Evolutionary conservation across 1,140 invertebrate genomes (phyloP).

Genomic region (Forficula auricularia): DNA sequence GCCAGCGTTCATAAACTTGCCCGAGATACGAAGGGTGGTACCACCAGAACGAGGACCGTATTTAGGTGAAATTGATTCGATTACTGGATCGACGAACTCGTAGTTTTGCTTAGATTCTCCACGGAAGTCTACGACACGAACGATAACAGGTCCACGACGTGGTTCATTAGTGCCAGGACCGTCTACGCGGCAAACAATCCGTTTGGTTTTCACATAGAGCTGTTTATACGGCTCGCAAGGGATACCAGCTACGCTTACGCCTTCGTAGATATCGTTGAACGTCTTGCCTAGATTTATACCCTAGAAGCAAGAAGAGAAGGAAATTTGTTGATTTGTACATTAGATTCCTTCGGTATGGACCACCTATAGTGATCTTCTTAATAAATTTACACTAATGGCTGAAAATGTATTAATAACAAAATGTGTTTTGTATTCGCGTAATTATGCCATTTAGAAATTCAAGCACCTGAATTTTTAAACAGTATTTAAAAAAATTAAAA

Average conservation of each 20-base stretch:
- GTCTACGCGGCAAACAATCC: constrained; percentile 79
- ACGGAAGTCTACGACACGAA: constrained; percentile 74
- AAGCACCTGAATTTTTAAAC: no score
- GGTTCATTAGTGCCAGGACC: constrained; percentile 60
- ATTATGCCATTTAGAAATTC: no score
- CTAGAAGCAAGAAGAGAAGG: constrained; percentile 19
- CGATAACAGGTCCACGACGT: constrained; percentile 66
- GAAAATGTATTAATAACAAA: no score
- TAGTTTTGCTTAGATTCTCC: constrained; percentile 70
- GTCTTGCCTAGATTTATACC: constrained; percentile 93
- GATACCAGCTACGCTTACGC: constrained; percentile 67
- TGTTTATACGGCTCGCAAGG: constrained; percentile 73
- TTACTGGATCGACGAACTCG: constrained; percentile 72
- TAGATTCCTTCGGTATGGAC: no score
- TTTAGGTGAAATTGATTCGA: constrained; percentile 64
- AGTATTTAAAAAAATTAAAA: no score
- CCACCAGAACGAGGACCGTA: constrained; percentile 87
- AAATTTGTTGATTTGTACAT: no score
- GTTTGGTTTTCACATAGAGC: constrained; percentile 70
- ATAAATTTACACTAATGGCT: no score
- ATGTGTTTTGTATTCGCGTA: no score
- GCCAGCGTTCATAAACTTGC: constrained; percentile 86
- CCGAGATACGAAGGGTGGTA: constrained; percentile 72
- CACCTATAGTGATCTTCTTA: no score
- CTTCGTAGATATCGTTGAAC: constrained; percentile 80